A percentile compares a stretch with the other conserved stretches of the same genome.
phyloP scores from a whole-genome alignment of 2,888 invertebrate species.

The Tetropium fuscum region DNA sequence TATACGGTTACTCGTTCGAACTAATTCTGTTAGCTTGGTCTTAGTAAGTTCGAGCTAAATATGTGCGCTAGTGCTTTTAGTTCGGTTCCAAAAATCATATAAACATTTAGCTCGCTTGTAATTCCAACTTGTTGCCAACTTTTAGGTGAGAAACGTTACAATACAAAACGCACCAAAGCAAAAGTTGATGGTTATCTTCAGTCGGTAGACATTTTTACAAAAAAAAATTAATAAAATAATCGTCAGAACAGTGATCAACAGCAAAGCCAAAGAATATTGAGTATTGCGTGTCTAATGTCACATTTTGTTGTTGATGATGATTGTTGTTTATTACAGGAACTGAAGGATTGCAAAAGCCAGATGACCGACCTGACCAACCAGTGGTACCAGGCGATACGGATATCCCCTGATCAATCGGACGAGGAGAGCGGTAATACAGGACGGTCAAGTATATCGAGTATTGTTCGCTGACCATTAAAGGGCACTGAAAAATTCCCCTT shows the following conservation, averaged over 20 bases:
- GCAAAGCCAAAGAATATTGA: neutral
- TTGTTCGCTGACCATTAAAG: conserved; percentile 61
- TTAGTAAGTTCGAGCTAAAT: too few relatives aligned
- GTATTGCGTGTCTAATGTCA: neutral
- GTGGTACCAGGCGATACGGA: conserved; percentile 96
- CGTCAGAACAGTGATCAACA: neutral
- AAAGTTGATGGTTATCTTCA: too few relatives aligned
- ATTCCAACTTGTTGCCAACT: too few relatives aligned
- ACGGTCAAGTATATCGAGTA: conserved; percentile 65
- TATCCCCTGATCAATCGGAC: conserved; percentile 88
- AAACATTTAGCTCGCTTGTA: too few relatives aligned
- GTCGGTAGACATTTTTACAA: neutral
- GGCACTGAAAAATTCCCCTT: conserved; percentile 10
- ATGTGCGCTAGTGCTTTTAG: too few relatives aligned
- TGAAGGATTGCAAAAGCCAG: conserved; percentile 95
- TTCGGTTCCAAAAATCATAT: too few relatives aligned
- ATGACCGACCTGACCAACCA: conserved; percentile 97
- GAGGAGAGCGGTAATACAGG: conserved; percentile 71
- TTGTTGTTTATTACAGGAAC: conserved; percentile 74
- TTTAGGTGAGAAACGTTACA: too few relatives aligned
- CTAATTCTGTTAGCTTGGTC: too few relatives aligned
- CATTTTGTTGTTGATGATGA: neutral
- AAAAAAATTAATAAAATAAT: neutral
- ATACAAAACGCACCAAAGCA: too few relatives aligned
- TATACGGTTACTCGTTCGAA: too few relatives aligned